Percentiles rank a stretch among this genome's conserved stretches.
phyloP scores from a whole-genome alignment of 2,797 vertebrate species.

The Anguilla megastoma region DNA sequence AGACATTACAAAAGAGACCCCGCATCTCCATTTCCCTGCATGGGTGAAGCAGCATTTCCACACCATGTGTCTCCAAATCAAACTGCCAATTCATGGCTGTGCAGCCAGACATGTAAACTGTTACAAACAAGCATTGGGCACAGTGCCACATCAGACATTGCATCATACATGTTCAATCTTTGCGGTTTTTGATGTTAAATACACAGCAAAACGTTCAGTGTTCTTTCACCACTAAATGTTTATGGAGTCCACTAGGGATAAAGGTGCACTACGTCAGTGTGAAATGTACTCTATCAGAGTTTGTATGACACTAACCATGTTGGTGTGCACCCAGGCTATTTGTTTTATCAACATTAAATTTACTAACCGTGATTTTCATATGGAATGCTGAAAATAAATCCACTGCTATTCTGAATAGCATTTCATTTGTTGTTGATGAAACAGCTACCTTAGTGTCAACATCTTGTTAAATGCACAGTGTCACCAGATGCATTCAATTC shows the following conservation, averaged over 20 bases:
- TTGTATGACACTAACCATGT: too few relatives aligned
- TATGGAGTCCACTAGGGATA: too few relatives aligned
- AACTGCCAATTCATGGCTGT: not conserved
- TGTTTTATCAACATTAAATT: not conserved
- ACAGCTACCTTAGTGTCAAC: not conserved
- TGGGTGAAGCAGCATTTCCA: not conserved
- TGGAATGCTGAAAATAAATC: not conserved
- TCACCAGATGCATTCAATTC: not conserved
- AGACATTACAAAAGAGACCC: not conserved
- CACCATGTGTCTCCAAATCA: not conserved
- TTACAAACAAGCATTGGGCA: not conserved
- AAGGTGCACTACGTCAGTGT: too few relatives aligned
- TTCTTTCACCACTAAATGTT: too few relatives aligned
- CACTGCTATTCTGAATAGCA: constrained; percentile 49
- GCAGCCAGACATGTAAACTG: too few relatives aligned
- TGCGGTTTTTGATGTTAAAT: not conserved
- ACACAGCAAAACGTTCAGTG: not conserved
- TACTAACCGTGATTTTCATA: not conserved
- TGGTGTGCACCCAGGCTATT: too few relatives aligned
- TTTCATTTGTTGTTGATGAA: constrained; percentile 51
- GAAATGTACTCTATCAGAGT: too few relatives aligned
- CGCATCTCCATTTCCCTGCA: not conserved
- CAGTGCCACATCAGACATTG: too few relatives aligned
- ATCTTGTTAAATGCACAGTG: not conserved
- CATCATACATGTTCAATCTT: too few relatives aligned